These are phyloP conservation scores for Achlya flavicornis DNA, from an alignment of 2,888 invertebrate species.

Conservation along the genomic window DNA sequence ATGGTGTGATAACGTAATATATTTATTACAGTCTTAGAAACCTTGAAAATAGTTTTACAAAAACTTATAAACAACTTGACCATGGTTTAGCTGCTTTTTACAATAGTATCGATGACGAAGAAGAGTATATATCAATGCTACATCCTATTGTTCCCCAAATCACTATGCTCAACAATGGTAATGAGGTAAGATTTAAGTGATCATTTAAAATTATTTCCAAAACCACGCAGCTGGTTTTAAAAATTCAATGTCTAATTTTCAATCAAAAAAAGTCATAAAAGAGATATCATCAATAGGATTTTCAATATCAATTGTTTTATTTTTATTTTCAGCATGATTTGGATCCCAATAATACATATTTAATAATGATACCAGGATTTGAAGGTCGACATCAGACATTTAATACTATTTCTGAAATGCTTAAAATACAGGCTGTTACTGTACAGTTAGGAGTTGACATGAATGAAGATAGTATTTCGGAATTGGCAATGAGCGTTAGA, in stretches of 20 bases:
- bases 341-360: constrained; percentile 39
- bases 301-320: neutral
- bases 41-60: neutral
- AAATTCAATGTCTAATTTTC: no score
- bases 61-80: constrained; percentile 22
- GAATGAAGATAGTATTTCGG: constrained; percentile 43
- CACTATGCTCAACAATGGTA: constrained; percentile 38
- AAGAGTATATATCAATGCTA: constrained; percentile 34
- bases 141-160: constrained; percentile 46
- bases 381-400: constrained; percentile 56
- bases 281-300: no score
- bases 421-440: constrained; percentile 51
- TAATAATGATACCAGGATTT: constrained; percentile 61
- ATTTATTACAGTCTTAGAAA: constrained; percentile 20
- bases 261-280: no score
- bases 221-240: neutral
- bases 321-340: constrained; percentile 39
- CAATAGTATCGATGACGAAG: constrained; percentile 44
- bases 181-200: constrained; percentile 31
- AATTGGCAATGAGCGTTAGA: constrained; percentile 46
- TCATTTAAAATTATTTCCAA: no score
- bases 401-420: constrained; percentile 40
- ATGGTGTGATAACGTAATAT: neutral
- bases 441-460: constrained; percentile 51
- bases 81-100: constrained; percentile 46